These are phyloP conservation scores for Rhinophrynus dorsalis DNA, from an alignment of 2,797 vertebrate genomes.

Conservation along the genomic window DNA sequence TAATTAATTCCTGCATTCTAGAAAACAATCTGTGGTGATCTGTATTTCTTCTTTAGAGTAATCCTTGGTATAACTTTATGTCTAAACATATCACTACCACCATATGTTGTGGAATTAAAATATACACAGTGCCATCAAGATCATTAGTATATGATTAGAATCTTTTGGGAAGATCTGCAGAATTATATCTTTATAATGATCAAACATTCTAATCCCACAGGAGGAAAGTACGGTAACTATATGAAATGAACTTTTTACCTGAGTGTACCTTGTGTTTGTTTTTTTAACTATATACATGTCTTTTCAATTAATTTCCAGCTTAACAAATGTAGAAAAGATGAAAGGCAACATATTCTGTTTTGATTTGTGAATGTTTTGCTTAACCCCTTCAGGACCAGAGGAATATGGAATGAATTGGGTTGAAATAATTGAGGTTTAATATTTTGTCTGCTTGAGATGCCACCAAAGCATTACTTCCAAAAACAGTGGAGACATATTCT, in stretches of 20 bases:
- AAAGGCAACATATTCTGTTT: neutral
- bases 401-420: too few relatives aligned
- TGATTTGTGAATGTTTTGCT: neutral
- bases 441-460: too few relatives aligned
- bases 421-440: too few relatives aligned
- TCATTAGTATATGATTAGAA: neutral
- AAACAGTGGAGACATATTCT: too few relatives aligned
- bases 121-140: neutral
- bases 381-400: too few relatives aligned
- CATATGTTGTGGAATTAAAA: conserved; percentile 4
- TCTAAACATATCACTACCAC: neutral
- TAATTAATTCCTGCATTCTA: conserved; percentile 9
- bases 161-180: neutral
- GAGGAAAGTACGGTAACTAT: too few relatives aligned
- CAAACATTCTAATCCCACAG: too few relatives aligned
- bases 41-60: conserved; percentile 4
- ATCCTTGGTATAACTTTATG: neutral
- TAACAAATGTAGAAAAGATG: neutral
- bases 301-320: neutral
- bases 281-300: neutral
- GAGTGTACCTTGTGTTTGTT: neutral
- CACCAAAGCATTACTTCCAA: too few relatives aligned
- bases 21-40: conserved; percentile 12
- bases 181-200: neutral
- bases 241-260: too few relatives aligned